phyloP scores from a whole-genome alignment of 2,797 vertebrate genomes.

The Linurgus olivaceus region DNA sequence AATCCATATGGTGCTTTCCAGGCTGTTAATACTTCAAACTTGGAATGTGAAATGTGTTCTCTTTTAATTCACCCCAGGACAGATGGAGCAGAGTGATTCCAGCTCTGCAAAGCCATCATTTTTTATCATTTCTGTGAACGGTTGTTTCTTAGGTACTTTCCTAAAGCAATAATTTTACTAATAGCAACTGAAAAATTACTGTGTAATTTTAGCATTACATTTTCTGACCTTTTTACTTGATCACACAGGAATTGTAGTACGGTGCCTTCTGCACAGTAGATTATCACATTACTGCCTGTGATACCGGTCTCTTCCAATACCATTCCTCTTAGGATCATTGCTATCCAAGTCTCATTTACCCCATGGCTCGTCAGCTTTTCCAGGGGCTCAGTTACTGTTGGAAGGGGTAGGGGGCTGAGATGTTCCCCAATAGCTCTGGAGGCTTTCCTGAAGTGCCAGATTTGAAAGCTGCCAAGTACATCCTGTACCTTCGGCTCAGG shows the following conservation, averaged over 20 bases:
- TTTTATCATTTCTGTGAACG: neutral
- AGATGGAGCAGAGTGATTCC: neutral
- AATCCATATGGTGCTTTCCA: neutral
- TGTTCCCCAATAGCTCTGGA: neutral
- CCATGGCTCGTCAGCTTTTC: neutral
- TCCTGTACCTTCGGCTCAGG: neutral
- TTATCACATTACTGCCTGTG: neutral
- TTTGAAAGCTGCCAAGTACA: fast-evolving
- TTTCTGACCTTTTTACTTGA: constrained; percentile 36
- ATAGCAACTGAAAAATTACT: constrained; percentile 19
- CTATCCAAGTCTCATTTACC: neutral
- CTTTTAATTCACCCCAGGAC: neutral
- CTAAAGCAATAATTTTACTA: constrained; percentile 50
- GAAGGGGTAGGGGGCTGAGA: neutral
- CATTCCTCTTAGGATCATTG: neutral
- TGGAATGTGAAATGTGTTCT: neutral
- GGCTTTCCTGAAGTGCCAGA: fast-evolving
- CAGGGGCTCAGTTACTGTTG: neutral
- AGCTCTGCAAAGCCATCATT: neutral
- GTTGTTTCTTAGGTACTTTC: neutral
- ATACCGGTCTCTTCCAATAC: neutral
- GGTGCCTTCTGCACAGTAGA: constrained; percentile 17
- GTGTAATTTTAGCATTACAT: constrained; percentile 35
- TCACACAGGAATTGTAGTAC: neutral
- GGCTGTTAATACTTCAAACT: neutral